Percentiles rank a stretch among this genome's conserved stretches.
These are phyloP conservation scores for Zaprionus lineosus DNA, from an alignment of 2,888 invertebrate species.

Conservation along the genomic window DNA sequence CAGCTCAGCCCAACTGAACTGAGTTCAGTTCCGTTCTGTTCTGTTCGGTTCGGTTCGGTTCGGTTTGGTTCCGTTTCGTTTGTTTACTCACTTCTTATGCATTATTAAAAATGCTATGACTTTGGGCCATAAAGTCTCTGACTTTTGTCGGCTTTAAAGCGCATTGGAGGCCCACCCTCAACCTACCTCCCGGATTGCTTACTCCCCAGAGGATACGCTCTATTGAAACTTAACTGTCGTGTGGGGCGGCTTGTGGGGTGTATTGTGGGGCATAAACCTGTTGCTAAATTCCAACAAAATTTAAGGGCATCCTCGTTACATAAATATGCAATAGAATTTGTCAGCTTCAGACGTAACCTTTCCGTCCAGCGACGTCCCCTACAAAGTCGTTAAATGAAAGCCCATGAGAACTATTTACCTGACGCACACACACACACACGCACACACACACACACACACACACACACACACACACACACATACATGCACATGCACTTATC, in stretches of 20 bases:
- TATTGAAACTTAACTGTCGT: constrained; percentile 50
- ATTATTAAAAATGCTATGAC: constrained; percentile 67
- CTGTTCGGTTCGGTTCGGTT: constrained; percentile 26
- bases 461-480: too few relatives aligned
- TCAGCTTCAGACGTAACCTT: constrained; percentile 1
- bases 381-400: constrained; percentile 2
- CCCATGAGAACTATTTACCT: constrained; percentile 30
- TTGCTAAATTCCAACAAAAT: constrained; percentile 5
- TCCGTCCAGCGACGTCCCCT: too few relatives aligned
- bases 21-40: too few relatives aligned
- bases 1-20: too few relatives aligned
- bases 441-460: neutral
- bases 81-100: constrained; percentile 58
- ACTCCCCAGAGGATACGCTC: constrained; percentile 32
- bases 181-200: constrained; percentile 1
- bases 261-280: neutral
- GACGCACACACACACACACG: constrained; percentile 11
- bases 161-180: constrained; percentile 2
- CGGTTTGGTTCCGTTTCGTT: constrained; percentile 10
- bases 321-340: constrained; percentile 41
- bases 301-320: constrained; percentile 12
- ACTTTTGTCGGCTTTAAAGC: constrained; percentile 31
- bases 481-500: too few relatives aligned
- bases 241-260: constrained; percentile 35
- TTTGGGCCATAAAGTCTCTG: constrained; percentile 47